A percentile compares a stretch with the other conserved stretches of the same genome.
Conservation (phyloP, 2,113 vertebrate genomes). For the Chrysochloris asiatica region DNA sequence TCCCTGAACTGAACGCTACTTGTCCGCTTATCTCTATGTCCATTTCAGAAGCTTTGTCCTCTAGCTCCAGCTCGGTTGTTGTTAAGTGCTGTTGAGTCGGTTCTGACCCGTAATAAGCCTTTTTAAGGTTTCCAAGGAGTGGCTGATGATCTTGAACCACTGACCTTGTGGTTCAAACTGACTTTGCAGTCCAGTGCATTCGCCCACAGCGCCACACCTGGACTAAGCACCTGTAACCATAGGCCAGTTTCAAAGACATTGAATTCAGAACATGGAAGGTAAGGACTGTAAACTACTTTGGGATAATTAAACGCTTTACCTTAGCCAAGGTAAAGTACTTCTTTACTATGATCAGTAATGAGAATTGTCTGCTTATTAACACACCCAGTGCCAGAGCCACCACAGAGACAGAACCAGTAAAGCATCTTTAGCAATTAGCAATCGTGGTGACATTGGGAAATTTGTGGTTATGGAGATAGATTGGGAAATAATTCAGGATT, state of each 20-base stretch:
- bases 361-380: not conserved
- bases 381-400: not conserved
- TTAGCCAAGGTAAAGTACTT: not conserved
- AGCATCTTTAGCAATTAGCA: not conserved
- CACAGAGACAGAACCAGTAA: not conserved
- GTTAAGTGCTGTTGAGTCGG: too few relatives aligned
- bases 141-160: too few relatives aligned
- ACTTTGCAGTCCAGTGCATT: too few relatives aligned
- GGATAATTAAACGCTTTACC: not conserved
- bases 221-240: not conserved
- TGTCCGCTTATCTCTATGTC: not conserved
- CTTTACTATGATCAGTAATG: not conserved
- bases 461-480: not conserved
- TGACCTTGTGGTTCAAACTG: too few relatives aligned
- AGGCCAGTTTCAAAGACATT: not conserved
- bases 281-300: not conserved
- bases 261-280: not conserved
- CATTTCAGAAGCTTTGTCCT: not conserved
- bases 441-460: not conserved
- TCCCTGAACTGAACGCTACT: not conserved
- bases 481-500: not conserved
- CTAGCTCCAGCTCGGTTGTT: not conserved
- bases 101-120: too few relatives aligned
- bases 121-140: too few relatives aligned
- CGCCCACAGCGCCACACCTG: too few relatives aligned